phyloP scores from a whole-genome alignment of 2,797 vertebrate species.

The Urophycis tenuis region DNA sequence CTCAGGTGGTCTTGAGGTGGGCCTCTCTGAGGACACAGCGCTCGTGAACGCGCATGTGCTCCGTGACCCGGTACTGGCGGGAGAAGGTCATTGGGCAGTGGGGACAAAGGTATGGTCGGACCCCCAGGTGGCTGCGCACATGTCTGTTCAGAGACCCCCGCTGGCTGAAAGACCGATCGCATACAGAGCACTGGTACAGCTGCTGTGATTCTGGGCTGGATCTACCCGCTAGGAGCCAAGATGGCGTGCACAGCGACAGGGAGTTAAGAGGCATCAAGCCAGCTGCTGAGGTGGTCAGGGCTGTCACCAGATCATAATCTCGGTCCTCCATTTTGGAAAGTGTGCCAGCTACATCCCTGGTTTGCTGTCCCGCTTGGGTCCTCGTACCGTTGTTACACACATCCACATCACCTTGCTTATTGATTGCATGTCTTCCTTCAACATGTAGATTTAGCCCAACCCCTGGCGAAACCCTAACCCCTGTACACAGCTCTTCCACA shows the following conservation, averaged over 20 bases:
- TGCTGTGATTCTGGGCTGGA: constrained; percentile 34
- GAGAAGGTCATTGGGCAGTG: constrained; percentile 72
- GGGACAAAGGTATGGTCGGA: constrained; percentile 69
- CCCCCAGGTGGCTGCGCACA: constrained; percentile 67
- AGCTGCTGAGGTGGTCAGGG: no score
- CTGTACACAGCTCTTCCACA: neutral
- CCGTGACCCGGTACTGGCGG: constrained; percentile 70
- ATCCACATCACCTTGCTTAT: neutral
- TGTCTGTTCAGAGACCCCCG: constrained; percentile 72
- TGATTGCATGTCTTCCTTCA: constrained; percentile 11
- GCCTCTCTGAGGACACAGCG: constrained; percentile 37
- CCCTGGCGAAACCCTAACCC: neutral
- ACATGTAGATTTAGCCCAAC: neutral
- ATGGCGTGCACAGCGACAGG: constrained; percentile 10
- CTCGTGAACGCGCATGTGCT: constrained; percentile 72
- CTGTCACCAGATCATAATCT: neutral
- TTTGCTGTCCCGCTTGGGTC: neutral
- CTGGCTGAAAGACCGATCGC: constrained; percentile 68
- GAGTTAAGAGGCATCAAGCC: neutral
- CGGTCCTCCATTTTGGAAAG: neutral
- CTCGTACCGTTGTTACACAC: neutral
- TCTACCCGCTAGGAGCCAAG: constrained; percentile 31
- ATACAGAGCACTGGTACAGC: constrained; percentile 64
- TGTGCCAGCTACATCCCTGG: neutral
- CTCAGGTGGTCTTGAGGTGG: constrained; percentile 27